A percentile compares a stretch with the other conserved stretches of the same genome.
These are phyloP conservation scores for Agrochola circellaris DNA, from an alignment of 2,888 invertebrate genomes.

Conservation along the genomic window DNA sequence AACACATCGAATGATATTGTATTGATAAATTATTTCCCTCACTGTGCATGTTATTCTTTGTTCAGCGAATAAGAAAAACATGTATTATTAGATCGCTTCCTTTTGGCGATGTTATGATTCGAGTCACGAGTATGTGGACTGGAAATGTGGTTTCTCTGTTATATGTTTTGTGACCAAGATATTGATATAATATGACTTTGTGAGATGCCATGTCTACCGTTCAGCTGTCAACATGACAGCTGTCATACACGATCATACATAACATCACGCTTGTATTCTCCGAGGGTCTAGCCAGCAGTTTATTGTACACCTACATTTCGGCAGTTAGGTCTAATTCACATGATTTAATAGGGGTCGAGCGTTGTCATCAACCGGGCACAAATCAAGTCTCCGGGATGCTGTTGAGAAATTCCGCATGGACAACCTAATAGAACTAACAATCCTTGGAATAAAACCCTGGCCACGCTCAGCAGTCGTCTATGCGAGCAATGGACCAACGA, in stretches of 20 bases:
- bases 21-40: constrained; percentile 46
- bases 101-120: constrained; percentile 51
- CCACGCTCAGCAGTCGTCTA: background rate
- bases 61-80: constrained; percentile 59
- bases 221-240: background rate
- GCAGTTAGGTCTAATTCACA: background rate
- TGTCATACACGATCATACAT: background rate
- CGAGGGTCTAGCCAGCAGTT: background rate
- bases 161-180: constrained; percentile 17
- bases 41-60: constrained; percentile 50
- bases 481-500: background rate
- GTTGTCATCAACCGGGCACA: background rate
- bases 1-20: constrained; percentile 38
- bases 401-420: background rate
- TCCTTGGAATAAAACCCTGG: background rate
- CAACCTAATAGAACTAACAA: background rate
- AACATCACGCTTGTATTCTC: background rate
- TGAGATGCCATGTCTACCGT: background rate
- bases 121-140: constrained; percentile 28
- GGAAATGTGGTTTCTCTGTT: constrained; percentile 19
- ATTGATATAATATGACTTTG: constrained; percentile 4
- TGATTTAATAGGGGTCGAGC: background rate
- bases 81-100: constrained; percentile 47
- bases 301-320: background rate
- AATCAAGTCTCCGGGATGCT: background rate